Percentiles rank a stretch among this genome's conserved stretches.
phyloP scores from a whole-genome alignment of 30 jellyfish, hydroid and myxozoan species.

The Chrysaora quinquecirrha region DNA sequence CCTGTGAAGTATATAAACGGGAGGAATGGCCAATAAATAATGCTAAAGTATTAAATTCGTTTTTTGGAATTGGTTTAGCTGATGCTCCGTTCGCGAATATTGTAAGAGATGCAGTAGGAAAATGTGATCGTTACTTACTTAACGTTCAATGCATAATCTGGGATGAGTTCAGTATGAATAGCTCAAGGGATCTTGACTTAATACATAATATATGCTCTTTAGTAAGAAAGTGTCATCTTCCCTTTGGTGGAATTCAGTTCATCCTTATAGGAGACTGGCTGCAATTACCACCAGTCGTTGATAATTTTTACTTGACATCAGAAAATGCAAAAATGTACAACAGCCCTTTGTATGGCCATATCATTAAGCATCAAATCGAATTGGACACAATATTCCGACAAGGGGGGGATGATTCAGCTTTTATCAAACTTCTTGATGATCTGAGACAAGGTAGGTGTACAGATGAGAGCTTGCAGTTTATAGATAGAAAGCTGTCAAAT shows the following conservation, averaged over 20 bases:
- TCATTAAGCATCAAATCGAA: background rate
- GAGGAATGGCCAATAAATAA: conserved; percentile 1
- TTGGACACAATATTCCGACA: background rate
- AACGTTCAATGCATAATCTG: background rate
- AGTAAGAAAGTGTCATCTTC: background rate
- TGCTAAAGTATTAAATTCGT: background rate
- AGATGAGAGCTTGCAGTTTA: background rate
- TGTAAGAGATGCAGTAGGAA: background rate
- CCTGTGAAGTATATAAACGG: background rate
- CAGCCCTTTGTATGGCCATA: background rate
- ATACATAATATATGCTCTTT: background rate
- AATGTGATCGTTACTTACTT: background rate
- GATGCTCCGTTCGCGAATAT: background rate
- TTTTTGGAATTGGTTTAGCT: background rate
- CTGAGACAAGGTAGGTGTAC: background rate
- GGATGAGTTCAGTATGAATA: too few relatives aligned
- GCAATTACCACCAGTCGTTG: background rate
- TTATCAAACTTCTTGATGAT: background rate
- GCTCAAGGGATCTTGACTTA: conserved; percentile 2
- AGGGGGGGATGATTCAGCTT: background rate
- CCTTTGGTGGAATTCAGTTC: too few relatives aligned
- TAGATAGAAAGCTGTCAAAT: background rate
- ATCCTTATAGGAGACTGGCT: background rate
- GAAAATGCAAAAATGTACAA: background rate
- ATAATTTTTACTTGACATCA: background rate